These are phyloP conservation scores for Dermatophagoides farinae DNA, from an alignment of 1,140 invertebrate genomes.

Conservation along the genomic window DNA sequence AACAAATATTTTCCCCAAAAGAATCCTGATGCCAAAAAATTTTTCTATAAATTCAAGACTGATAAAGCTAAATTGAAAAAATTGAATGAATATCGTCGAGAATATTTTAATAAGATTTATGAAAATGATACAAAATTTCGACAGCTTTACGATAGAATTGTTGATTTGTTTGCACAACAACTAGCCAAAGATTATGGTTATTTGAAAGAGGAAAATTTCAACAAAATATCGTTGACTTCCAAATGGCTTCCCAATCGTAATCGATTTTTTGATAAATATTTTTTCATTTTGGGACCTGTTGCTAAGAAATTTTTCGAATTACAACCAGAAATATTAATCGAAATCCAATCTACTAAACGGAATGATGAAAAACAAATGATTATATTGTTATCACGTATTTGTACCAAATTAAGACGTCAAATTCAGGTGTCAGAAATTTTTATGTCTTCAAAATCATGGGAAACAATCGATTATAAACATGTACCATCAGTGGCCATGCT, in stretches of 20 bases:
- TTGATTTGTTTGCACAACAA: conserved; percentile 1
- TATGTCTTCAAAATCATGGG: neutral
- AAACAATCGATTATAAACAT: neutral
- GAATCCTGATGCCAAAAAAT: neutral
- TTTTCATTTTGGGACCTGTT: neutral
- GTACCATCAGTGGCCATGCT: conserved; percentile 6
- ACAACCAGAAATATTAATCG: neutral
- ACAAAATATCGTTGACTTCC: neutral
- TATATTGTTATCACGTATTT: neutral
- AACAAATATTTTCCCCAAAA: neutral
- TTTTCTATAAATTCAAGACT: neutral
- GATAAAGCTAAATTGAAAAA: neutral
- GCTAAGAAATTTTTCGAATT: neutral
- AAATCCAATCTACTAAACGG: neutral
- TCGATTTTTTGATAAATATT: conserved; percentile 9
- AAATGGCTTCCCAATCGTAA: conserved; percentile 4
- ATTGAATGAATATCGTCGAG: neutral
- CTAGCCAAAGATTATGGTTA: neutral
- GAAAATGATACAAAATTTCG: neutral
- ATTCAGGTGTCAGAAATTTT: neutral
- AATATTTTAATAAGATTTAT: neutral
- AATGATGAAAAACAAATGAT: neutral
- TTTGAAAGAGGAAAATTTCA: neutral
- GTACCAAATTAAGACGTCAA: neutral
- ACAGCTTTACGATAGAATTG: conserved; percentile 2